Conservation (phyloP, 2,797 vertebrate genomes). For the Pseudomugil gertrudae region DNA sequence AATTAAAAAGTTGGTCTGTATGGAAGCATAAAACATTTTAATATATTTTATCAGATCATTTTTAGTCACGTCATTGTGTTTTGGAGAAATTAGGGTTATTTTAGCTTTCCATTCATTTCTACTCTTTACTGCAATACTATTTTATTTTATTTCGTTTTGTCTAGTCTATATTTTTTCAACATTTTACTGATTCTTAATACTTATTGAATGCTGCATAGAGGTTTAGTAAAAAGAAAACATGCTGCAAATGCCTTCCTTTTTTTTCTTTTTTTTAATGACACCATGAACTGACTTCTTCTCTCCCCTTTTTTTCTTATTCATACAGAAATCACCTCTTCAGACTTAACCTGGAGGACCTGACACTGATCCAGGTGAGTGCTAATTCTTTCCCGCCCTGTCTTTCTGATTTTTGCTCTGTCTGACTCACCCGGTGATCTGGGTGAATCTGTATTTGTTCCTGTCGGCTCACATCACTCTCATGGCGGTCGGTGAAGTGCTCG, state of each 20-base stretch:
- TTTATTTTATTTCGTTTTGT: neutral
- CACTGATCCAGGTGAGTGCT: constrained; percentile 92
- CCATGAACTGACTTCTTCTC: constrained; percentile 35
- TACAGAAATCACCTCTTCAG: constrained; percentile 97
- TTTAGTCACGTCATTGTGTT: no score
- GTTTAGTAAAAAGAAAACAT: constrained; percentile 11
- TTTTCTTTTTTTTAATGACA: constrained; percentile 13
- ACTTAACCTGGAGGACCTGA: constrained; percentile 91
- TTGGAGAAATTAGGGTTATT: no score
- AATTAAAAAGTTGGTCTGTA: constrained; percentile 28
- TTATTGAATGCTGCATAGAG: constrained; percentile 1
- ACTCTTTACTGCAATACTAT: no score
- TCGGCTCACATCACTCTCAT: constrained; percentile 20
- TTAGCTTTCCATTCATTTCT: no score
- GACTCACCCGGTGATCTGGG: constrained; percentile 16
- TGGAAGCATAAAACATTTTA: neutral
- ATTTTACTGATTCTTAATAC: neutral
- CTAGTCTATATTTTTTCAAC: no score
- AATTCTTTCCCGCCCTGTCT: constrained; percentile 20
- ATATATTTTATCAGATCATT: no score
- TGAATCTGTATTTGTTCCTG: constrained; percentile 9
- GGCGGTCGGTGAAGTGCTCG: constrained; percentile 6
- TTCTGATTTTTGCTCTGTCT: constrained; percentile 12
- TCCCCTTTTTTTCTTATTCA: constrained; percentile 24
- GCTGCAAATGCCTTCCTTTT: neutral